A percentile compares a stretch with the other conserved stretches of the same genome.
These are phyloP conservation scores for Euwallacea similis DNA, from an alignment of 1,140 invertebrate species.

Conservation along the genomic window DNA sequence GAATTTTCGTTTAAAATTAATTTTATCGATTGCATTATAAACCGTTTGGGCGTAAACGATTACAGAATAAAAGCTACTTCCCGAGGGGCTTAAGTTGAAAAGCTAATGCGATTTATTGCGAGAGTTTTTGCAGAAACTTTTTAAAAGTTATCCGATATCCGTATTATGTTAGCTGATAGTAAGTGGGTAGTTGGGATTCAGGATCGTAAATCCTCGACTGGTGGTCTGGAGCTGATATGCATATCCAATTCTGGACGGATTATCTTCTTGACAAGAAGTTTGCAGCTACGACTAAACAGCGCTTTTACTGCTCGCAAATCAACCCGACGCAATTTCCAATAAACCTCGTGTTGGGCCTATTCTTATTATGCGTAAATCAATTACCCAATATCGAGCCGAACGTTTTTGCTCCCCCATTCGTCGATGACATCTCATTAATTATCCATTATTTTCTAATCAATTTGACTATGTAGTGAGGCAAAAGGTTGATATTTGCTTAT, in stretches of 20 bases:
- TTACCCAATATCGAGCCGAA: no score
- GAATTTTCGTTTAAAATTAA: conserved; percentile 27
- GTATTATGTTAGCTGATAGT: conserved; percentile 16
- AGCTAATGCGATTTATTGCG: conserved; percentile 28
- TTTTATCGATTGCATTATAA: conserved; percentile 32
- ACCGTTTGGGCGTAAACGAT: conserved; percentile 31
- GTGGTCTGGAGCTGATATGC: not conserved
- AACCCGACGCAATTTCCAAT: no score
- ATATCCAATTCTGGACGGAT: not conserved
- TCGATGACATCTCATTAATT: no score
- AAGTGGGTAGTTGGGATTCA: conserved; percentile 8
- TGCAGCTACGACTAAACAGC: no score
- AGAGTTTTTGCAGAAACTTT: conserved; percentile 26
- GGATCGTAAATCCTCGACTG: conserved; percentile 11
- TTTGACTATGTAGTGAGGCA: no score
- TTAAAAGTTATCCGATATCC: conserved; percentile 14
- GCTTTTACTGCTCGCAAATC: no score
- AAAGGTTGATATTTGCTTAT: no score
- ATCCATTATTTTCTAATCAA: no score
- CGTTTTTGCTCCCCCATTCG: no score
- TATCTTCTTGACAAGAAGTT: no score
- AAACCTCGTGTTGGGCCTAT: no score
- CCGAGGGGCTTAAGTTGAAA: conserved; percentile 18
- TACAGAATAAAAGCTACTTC: conserved; percentile 31
- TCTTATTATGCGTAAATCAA: no score